A percentile compares a stretch with the other conserved stretches of the same genome.
phyloP scores from a whole-genome alignment of 2,888 invertebrate species.

The Keiferia lycopersicella region DNA sequence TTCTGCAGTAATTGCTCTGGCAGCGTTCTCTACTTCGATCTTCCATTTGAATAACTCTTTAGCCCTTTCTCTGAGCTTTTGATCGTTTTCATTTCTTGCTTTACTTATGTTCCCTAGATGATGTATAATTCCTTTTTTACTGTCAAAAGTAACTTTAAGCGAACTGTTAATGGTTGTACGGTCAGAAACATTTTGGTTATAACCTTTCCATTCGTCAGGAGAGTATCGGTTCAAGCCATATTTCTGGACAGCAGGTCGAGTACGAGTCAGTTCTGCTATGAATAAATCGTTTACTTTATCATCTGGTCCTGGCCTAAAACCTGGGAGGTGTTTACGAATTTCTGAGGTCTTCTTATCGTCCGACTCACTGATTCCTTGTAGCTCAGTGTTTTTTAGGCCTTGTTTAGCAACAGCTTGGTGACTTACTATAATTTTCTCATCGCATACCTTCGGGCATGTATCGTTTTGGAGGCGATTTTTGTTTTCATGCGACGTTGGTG shows the following conservation, averaged over 20 bases:
- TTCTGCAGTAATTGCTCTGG: constrained; percentile 86
- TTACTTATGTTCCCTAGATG: constrained; percentile 85
- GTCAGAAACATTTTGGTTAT: constrained; percentile 79
- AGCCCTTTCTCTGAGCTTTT: constrained; percentile 83
- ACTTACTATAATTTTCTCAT: constrained; percentile 33
- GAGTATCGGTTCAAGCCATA: constrained; percentile 88
- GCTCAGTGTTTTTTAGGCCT: constrained; percentile 25
- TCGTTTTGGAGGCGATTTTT: no score
- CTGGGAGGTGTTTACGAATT: constrained; percentile 50
- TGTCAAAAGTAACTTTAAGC: constrained; percentile 78
- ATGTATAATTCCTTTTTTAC: constrained; percentile 83
- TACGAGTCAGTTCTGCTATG: constrained; percentile 85
- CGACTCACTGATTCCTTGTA: background rate
- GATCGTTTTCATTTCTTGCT: constrained; percentile 85
- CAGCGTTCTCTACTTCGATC: constrained; percentile 86
- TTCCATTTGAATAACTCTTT: constrained; percentile 88
- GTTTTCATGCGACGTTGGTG: no score
- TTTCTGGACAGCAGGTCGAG: constrained; percentile 87
- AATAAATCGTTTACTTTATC: constrained; percentile 89
- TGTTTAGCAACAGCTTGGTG: constrained; percentile 42
- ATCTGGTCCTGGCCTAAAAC: constrained; percentile 83
- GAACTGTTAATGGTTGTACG: constrained; percentile 76
- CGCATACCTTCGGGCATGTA: no score
- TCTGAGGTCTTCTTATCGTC: background rate
- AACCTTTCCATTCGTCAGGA: constrained; percentile 86